Evolutionary conservation across 2,113 vertebrate genomes (phyloP).

Genomic region (Lamprologus lemairii): DNA sequence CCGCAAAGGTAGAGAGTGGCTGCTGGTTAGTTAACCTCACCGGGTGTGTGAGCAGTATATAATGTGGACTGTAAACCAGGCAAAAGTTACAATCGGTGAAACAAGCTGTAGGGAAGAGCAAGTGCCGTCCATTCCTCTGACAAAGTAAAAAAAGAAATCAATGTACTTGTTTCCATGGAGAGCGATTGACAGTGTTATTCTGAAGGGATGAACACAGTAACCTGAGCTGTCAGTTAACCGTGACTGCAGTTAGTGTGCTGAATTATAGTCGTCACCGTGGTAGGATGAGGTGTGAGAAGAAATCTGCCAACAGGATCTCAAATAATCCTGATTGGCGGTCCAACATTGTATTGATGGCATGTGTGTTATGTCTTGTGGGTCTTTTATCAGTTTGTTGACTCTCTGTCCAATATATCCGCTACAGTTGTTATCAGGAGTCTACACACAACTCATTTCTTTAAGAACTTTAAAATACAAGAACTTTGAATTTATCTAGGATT

Average conservation of each 20-base stretch:
- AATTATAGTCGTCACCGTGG: no score
- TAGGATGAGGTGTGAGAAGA: not conserved
- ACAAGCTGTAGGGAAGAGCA: not conserved
- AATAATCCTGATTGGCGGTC: not conserved
- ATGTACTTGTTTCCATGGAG: not conserved
- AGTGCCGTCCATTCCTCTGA: not conserved
- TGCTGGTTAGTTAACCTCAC: not conserved
- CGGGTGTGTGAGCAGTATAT: not conserved
- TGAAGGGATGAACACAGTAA: not conserved
- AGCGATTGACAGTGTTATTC: not conserved
- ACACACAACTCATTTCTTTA: rapidly evolving
- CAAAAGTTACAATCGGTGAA: rapidly evolving
- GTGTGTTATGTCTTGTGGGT: not conserved
- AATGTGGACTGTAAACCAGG: not conserved
- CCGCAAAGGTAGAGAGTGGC: not conserved
- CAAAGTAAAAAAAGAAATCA: not conserved
- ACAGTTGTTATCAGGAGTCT: not conserved
- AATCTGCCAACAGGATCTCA: not conserved
- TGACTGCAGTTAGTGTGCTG: rapidly evolving
- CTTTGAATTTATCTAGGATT: rapidly evolving
- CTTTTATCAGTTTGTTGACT: not conserved
- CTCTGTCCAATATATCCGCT: not conserved
- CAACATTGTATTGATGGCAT: not conserved
- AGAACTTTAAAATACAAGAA: not conserved
- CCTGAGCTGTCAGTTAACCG: not conserved